A percentile compares a stretch with the other conserved stretches of the same genome.
These are phyloP conservation scores for Sycophaga agraensis DNA, from an alignment of 1,140 invertebrate genomes.

Conservation along the genomic window DNA sequence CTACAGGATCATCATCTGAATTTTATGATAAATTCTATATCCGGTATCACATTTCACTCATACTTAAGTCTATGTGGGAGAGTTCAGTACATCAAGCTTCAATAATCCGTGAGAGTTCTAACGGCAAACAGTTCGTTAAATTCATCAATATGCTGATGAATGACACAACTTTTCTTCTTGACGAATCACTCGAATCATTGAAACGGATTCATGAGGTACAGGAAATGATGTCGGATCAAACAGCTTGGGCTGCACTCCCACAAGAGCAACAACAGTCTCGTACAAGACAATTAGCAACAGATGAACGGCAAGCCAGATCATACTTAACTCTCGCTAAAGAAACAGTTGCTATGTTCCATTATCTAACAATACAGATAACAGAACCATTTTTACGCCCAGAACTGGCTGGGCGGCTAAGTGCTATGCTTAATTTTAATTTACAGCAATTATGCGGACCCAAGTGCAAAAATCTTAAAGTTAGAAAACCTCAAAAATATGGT, in stretches of 20 bases:
- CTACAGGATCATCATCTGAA: constrained; percentile 94
- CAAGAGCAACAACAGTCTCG: constrained; percentile 76
- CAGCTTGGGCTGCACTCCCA: constrained; percentile 66
- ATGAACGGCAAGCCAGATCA: constrained; percentile 92
- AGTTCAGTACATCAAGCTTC: constrained; percentile 68
- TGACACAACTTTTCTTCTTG: constrained; percentile 95
- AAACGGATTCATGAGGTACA: constrained; percentile 96
- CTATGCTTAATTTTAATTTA: constrained; percentile 98
- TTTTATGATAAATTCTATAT: constrained; percentile 99
- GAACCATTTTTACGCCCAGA: constrained; percentile 92
- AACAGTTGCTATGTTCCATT: constrained; percentile 98
- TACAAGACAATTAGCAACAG: constrained; percentile 78
- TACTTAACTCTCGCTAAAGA: constrained; percentile 93
- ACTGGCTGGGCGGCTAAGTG: constrained; percentile 88
- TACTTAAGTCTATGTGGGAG: constrained; percentile 88
- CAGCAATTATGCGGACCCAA: constrained; percentile 96
- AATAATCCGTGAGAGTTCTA: constrained; percentile 79
- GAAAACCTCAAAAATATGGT: constrained; percentile 90
- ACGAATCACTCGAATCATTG: constrained; percentile 92
- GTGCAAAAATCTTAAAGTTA: constrained; percentile 97
- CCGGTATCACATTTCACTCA: constrained; percentile 95
- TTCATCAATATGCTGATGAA: constrained; percentile 99
- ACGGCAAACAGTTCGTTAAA: constrained; percentile 92
- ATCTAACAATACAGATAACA: constrained; percentile 91
- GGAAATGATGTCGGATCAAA: constrained; percentile 75